Conservation (phyloP, 2,888 invertebrate genomes). For the Epistrophe eligans region DNA sequence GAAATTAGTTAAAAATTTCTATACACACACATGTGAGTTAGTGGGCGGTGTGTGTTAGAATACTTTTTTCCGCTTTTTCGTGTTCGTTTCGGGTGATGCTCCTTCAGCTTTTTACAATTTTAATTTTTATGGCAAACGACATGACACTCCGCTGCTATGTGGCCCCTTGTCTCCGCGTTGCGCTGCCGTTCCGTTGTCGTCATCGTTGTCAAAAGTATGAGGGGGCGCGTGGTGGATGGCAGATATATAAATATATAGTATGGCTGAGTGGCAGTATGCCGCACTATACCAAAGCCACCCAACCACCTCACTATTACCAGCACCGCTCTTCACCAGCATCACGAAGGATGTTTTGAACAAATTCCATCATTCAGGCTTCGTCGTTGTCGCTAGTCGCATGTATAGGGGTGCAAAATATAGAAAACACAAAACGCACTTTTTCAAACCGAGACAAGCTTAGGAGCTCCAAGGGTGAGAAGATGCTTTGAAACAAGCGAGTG, state of each 20-base stretch:
- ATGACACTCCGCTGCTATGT: constrained; percentile 25
- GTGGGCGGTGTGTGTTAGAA: constrained; percentile 84
- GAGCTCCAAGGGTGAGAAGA: constrained; percentile 34
- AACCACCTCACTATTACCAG: neutral
- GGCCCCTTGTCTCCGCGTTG: neutral
- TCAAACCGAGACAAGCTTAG: constrained; percentile 50
- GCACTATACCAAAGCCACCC: constrained; percentile 22
- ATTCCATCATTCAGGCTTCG: constrained; percentile 55
- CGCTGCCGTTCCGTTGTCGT: constrained; percentile 4
- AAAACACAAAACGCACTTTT: constrained; percentile 68
- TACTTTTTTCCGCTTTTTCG: constrained; percentile 66
- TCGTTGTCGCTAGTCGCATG: constrained; percentile 11
- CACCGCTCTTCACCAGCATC: neutral
- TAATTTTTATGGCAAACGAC: constrained; percentile 77
- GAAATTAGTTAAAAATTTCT: constrained; percentile 75
- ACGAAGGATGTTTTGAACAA: constrained; percentile 53
- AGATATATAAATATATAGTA: constrained; percentile 26
- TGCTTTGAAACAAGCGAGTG: constrained; percentile 29
- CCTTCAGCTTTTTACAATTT: constrained; percentile 77
- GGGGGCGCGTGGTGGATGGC: constrained; percentile 17
- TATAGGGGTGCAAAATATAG: constrained; percentile 43
- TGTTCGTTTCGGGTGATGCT: constrained; percentile 52
- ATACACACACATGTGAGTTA: constrained; percentile 75
- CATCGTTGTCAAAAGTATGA: constrained; percentile 30
- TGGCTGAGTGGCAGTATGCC: constrained; percentile 67